Evolutionary conservation across 2,797 vertebrate species (phyloP).

Genomic region (Anguilla obscura): DNA sequence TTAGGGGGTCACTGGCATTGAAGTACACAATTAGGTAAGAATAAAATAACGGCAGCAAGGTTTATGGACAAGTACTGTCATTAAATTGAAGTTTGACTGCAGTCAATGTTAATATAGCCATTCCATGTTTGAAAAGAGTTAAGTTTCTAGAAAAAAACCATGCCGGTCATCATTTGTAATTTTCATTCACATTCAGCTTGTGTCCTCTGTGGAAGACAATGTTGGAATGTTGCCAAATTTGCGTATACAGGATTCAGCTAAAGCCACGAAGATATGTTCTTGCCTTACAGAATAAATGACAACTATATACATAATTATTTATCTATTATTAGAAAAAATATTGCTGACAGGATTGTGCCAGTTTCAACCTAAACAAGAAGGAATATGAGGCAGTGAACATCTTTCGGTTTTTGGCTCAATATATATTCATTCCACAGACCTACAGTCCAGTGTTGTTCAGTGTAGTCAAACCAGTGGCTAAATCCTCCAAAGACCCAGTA

Average conservation of each 20-base stretch:
- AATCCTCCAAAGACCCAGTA: too few relatives aligned
- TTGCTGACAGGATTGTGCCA: not conserved
- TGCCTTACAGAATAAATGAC: not conserved
- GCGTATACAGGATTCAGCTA: slow-evolving; percentile 10
- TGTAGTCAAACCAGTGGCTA: not conserved
- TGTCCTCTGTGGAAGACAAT: slow-evolving; percentile 22
- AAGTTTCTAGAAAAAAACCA: not conserved
- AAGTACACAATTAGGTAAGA: not conserved
- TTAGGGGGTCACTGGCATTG: not conserved
- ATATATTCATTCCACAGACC: not conserved
- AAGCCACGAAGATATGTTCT: not conserved
- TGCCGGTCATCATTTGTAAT: slow-evolving; percentile 1
- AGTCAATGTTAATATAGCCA: not conserved
- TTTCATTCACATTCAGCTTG: slow-evolving; percentile 23
- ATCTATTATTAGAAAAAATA: not conserved
- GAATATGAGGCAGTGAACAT: not conserved
- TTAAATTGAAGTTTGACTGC: not conserved
- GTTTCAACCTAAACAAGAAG: not conserved
- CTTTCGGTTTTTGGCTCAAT: not conserved
- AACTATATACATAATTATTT: not conserved
- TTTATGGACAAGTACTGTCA: not conserved
- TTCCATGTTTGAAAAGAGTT: not conserved
- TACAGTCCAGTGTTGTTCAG: not conserved
- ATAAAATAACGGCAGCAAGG: not conserved
- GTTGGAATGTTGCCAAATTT: slow-evolving; percentile 31